phyloP scores from a whole-genome alignment of 2,113 vertebrate genomes.

The Saccopteryx leptura region DNA sequence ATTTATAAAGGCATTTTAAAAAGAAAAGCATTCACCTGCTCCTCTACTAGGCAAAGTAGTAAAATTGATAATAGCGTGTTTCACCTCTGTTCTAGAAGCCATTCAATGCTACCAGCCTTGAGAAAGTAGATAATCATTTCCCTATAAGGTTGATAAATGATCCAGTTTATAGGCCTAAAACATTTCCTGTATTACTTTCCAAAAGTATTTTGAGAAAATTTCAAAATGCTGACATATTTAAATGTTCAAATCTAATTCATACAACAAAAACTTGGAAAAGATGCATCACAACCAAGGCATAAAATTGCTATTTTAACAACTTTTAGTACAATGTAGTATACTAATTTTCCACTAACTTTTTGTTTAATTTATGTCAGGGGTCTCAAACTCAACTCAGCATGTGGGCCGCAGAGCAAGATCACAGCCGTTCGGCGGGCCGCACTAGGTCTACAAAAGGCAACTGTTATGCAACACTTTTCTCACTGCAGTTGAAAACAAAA shows the following conservation, averaged over 20 bases:
- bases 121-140: slow-evolving; percentile 5
- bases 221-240: neutral
- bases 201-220: slow-evolving; percentile 58
- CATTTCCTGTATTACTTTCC: neutral
- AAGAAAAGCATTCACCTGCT: neutral
- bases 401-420: too few relatives aligned
- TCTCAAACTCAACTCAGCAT: too few relatives aligned
- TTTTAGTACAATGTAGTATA: neutral
- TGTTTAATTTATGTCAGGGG: slow-evolving; percentile 17
- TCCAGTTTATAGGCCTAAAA: neutral
- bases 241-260: slow-evolving; percentile 29
- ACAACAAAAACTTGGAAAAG: neutral
- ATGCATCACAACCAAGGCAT: neutral
- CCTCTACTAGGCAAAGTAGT: neutral
- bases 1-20: neutral
- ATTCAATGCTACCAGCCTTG: neutral
- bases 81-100: neutral
- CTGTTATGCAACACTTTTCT: too few relatives aligned
- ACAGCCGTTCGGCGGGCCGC: too few relatives aligned
- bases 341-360: slow-evolving; percentile 24
- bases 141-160: neutral
- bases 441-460: too few relatives aligned
- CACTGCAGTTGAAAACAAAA: too few relatives aligned
- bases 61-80: neutral
- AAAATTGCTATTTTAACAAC: slow-evolving; percentile 51